phyloP scores from a whole-genome alignment of 2,888 invertebrate species.

The Tinea trinotella region DNA sequence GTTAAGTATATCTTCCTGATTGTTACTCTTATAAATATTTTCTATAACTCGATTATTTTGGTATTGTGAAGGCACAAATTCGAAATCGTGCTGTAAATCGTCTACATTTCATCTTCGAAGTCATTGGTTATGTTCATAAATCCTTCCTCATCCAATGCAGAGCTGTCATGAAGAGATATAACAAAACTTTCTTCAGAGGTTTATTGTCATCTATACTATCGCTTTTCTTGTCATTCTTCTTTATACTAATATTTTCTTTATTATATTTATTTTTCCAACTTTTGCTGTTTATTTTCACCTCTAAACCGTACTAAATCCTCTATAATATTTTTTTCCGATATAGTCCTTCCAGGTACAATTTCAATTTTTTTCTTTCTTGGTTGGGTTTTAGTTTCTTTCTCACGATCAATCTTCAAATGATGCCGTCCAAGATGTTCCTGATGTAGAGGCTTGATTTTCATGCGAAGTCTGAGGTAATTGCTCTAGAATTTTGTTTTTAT shows the following conservation, averaged over 20 bases:
- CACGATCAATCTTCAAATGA: slow-evolving; percentile 19
- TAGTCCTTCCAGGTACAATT: background rate
- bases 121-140: background rate
- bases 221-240: too few relatives aligned
- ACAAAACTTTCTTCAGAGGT: slow-evolving; percentile 2
- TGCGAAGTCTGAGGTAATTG: slow-evolving; percentile 16
- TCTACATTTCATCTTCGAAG: slow-evolving; percentile 2
- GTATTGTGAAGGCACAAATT: background rate
- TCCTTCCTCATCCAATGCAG: too few relatives aligned
- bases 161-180: background rate
- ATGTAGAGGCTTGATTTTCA: slow-evolving; percentile 2
- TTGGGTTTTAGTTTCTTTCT: slow-evolving; percentile 20
- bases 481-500: slow-evolving; percentile 22
- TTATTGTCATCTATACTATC: background rate
- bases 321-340: background rate
- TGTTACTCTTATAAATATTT: background rate
- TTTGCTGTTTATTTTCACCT: background rate
- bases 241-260: background rate
- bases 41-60: background rate
- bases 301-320: background rate
- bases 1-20: background rate
- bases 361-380: slow-evolving; percentile 14
- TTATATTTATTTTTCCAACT: too few relatives aligned
- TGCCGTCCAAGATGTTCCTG: slow-evolving; percentile 18
- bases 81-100: background rate